Evolutionary conservation across 2,797 vertebrate genomes (phyloP), one percentile per base, ranked within the genome.

Genomic region (Gadopsis bispinosus): DNA sequence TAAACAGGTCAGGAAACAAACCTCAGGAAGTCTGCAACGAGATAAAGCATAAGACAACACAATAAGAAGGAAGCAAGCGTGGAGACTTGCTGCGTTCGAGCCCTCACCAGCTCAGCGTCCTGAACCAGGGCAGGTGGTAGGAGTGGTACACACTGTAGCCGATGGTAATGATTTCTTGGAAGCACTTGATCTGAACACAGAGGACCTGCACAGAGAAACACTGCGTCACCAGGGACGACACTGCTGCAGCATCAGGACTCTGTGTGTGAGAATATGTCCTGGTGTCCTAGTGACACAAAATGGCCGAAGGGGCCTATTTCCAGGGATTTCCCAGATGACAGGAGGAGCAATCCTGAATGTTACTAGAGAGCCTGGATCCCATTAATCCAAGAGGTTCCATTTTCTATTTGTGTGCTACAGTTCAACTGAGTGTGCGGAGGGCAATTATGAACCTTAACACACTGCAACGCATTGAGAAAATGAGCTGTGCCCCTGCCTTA

Each of bases 111-210:
- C 98, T 99, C 83, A 99, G 93, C 0, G 98, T 99, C 88, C 98
- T 95, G 95, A 99, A 99, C 98, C 98, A 99, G 70, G 98, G 98
- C 66, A 99, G 95, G 88, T 99, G 96, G 2, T 99, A 96, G 37
- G 95, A 96, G 91, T 98, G 98, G 88, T 99, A 99, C 64, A 99
- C 98, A 0, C 96, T 99, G 92, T 99, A 99, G 77, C 98, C 98
- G 5, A 99, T 99, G 3, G 95, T 97, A 94, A 99, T 99, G 85
- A 99, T 99, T 93, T 99, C 98, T 0, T 99, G 98, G 95, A 99
- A 99, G 91, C 98, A 99, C 77, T 99, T 99, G 87, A 99, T 99
- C 95, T 99, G 98, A 73, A 99, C 97, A 82, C 96, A 97, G 89
- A 99, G 96, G 83, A 99, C 98, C 98, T 99, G 93, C 17, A 79